These are phyloP conservation scores for Leptinotarsa tumamoca DNA, from an alignment of 2,888 invertebrate species.

Conservation along the genomic window DNA sequence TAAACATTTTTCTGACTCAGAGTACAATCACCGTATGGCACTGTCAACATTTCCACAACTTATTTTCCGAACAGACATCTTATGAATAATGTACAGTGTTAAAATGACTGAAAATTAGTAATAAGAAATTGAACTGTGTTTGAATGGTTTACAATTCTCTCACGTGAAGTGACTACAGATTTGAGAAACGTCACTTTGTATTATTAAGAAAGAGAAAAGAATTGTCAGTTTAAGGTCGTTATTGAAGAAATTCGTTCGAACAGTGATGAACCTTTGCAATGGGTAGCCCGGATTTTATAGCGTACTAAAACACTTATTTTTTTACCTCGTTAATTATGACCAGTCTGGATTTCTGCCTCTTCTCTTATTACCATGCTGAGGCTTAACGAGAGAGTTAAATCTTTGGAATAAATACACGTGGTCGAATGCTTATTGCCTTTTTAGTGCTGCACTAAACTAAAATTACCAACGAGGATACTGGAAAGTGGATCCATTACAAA, in stretches of 20 bases:
- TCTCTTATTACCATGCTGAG: constrained; percentile 31
- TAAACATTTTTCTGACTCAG: no score
- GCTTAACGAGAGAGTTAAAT: constrained; percentile 41
- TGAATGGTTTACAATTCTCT: no score
- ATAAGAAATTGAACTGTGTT: no score
- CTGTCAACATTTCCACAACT: no score
- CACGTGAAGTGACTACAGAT: no score
- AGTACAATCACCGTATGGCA: no score
- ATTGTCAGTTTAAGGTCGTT: background rate
- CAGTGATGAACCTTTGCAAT: constrained; percentile 39
- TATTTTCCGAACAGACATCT: no score
- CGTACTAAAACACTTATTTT: constrained; percentile 39
- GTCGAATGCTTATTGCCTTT: constrained; percentile 20
- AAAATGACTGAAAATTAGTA: no score
- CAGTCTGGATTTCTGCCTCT: constrained; percentile 42
- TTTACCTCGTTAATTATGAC: constrained; percentile 41
- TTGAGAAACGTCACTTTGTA: no score
- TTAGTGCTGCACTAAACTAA: background rate
- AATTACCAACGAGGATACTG: background rate
- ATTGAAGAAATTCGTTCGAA: constrained; percentile 26
- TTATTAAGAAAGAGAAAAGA: background rate
- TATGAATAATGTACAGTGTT: no score
- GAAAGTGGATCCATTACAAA: background rate
- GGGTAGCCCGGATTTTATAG: constrained; percentile 34
- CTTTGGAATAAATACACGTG: constrained; percentile 35